Evolutionary conservation across 2,888 invertebrate genomes (phyloP).

Genomic region (Drosophila phalerata): DNA sequence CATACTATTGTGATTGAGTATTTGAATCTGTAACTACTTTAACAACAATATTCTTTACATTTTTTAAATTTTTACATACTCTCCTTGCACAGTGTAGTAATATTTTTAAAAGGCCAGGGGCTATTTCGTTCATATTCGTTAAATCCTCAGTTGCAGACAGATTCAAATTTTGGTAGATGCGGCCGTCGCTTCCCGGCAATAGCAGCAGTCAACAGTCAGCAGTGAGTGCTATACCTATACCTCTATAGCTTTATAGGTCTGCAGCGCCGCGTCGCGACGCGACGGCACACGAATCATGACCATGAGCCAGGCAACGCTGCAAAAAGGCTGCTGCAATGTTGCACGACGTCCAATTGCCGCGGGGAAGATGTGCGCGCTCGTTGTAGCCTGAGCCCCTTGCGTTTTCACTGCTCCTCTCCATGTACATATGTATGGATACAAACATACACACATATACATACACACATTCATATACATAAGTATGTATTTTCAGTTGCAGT

Average conservation of each 20-base stretch:
- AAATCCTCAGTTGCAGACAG: slow-evolving; percentile 82
- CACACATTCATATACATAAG: slow-evolving; percentile 8
- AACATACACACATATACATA: slow-evolving; percentile 25
- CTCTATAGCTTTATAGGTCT: slow-evolving; percentile 4
- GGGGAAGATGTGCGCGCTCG: slow-evolving; percentile 77
- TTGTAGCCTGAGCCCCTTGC: slow-evolving; percentile 56
- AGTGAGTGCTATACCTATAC: slow-evolving; percentile 20
- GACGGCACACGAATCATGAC: slow-evolving; percentile 68
- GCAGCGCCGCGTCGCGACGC: slow-evolving; percentile 12
- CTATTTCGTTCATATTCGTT: slow-evolving; percentile 82
- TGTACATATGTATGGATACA: slow-evolving; percentile 17
- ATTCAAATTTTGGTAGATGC: slow-evolving; percentile 80
- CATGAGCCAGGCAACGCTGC: slow-evolving; percentile 59
- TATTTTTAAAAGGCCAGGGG: slow-evolving; percentile 75
- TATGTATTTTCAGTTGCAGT: slow-evolving; percentile 82
- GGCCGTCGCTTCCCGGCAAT: slow-evolving; percentile 43
- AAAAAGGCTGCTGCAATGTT: slow-evolving; percentile 73
- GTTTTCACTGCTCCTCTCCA: slow-evolving; percentile 37
- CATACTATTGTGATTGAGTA: slow-evolving; percentile 53
- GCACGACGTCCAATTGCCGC: slow-evolving; percentile 75
- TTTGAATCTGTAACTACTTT: slow-evolving; percentile 66
- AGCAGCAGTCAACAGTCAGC: slow-evolving; percentile 36
- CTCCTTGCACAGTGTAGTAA: slow-evolving; percentile 34
- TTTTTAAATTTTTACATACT: slow-evolving; percentile 47
- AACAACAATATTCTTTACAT: slow-evolving; percentile 26